Base-by-base conservation (phyloP, 2,888 invertebrate species). In the Hypomecis punctinalis region DNA sequence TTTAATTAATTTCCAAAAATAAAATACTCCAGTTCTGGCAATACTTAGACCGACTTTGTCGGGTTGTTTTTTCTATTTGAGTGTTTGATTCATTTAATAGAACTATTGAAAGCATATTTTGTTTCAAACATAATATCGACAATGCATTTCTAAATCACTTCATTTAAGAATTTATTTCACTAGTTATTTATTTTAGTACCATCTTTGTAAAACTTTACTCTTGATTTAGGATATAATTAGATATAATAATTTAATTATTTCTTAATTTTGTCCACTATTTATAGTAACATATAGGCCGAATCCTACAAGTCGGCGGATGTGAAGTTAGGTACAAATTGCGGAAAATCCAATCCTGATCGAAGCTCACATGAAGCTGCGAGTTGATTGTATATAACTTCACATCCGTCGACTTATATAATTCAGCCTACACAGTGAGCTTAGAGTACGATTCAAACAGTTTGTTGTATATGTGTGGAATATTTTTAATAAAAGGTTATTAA, bases 171-270 rank as follows among this genome's bases (percentile, higher is more conserved):
- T n/a, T 43, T 11, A 7, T 55, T 61, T 62, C 37, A 60, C 48
- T 75, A 77, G 74, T 80, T 75, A 79, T 73, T 80, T 80, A 78
- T 80, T 78, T 40, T 74, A 75, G 76, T 45, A 63, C 47, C 11
- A 33, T 33, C 9, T 23, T 11, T 6, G 43, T 5, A 7, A 33
- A 10, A 42, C 11, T 54, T 35, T 23, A 37, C 33, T 37, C 6
- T 45, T 46, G 9, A 13, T 35, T 37, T 46, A 43, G 36, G 23
- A 23, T 23, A 23, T 23, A 23, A 23, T 23, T 23, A 23, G 23
- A 23, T 23, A n/a, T 58, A 13, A 43, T 53, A 33, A 23, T 43
- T n/a, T 52, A 51, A n/a, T 7, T n/a, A 46, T 23, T 59, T 58
- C 39, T 49, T 37, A 33, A 39, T 37, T 59, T 43, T 47, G 7